Conservation (phyloP, 2,113 vertebrate species). For the Strigops habroptila region DNA sequence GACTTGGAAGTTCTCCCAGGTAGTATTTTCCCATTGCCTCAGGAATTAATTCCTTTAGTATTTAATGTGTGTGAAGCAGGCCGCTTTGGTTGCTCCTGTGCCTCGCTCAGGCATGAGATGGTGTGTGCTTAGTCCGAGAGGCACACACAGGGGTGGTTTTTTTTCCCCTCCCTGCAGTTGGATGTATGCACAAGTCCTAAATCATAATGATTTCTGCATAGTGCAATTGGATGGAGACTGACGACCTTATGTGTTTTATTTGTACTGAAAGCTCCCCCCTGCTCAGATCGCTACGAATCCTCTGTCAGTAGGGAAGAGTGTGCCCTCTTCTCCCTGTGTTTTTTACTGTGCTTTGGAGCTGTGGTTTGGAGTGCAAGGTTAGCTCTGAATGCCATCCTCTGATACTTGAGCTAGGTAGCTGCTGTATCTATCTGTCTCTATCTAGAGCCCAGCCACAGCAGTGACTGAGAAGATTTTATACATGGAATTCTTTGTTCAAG, state of each 20-base stretch:
- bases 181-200: not conserved
- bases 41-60: not conserved
- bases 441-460: not conserved
- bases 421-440: no score
- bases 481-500: not conserved
- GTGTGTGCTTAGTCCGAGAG: not conserved
- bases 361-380: not conserved
- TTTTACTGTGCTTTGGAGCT: not conserved
- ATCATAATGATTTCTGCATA: not conserved
- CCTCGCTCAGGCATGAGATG: not conserved
- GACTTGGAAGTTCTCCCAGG: slow-evolving; percentile 18
- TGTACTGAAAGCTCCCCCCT: not conserved
- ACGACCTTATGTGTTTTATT: not conserved
- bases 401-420: not conserved
- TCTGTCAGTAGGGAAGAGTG: not conserved
- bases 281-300: not conserved
- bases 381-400: not conserved
- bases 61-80: not conserved
- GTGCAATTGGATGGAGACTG: not conserved
- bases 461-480: not conserved
- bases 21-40: slow-evolving; percentile 9
- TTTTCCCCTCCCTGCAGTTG: not conserved
- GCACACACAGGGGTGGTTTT: not conserved
- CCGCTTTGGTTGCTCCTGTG: not conserved
- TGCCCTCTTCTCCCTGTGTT: not conserved